Base-by-base conservation (phyloP, 1,140 invertebrate genomes). In the Parapsyche elsis region DNA sequence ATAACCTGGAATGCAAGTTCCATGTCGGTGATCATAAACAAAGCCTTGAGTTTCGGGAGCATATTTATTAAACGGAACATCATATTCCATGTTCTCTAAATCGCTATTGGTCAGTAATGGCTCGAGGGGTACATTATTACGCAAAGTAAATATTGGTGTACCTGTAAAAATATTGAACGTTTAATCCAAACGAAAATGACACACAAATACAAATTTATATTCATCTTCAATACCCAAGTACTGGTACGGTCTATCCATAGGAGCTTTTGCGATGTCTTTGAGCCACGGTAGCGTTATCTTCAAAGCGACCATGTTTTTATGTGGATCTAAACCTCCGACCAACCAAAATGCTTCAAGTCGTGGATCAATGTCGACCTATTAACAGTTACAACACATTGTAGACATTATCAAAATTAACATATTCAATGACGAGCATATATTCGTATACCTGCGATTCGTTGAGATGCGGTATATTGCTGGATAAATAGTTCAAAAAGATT, bases 261-360 rank as follows among this genome's bases (percentile, higher is more conserved):
- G 76, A 44, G 16, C 26, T 19, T 23, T 44, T 26, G 2, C 21
- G 1, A 24, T 23, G 23, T 67, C 64, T 67, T 67, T 67, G 10
- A 21, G 1, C 7, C 4, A 53, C 4, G 12, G 16, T 2, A 2
- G 2, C 4, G 2, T 53, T 14, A 5, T 14, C 4, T 14, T 53
- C 10, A 5, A 12, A 53, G 45, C 16, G 9, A 14, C 5, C 5
- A 14, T 57, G 7, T n/a, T 16, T 16, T 46, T 46, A n/a, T 90
- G 88, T 0, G 91, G 89, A 64, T 92, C 85, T 81, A 94, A 89
- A 79, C 93, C 93, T 80, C 95, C 94, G 76, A 91, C 90, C 83
- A 90, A 90, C 95, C 95, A 96, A 86, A 94, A 95, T 64, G 94
- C 92, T 90, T 96, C 95, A 83, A 94, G 87, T 46, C 94, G 88